Percentiles rank a stretch among this genome's conserved stretches.
Conservation (phyloP, 2,797 vertebrate species). For the Choloepus didactylus region DNA sequence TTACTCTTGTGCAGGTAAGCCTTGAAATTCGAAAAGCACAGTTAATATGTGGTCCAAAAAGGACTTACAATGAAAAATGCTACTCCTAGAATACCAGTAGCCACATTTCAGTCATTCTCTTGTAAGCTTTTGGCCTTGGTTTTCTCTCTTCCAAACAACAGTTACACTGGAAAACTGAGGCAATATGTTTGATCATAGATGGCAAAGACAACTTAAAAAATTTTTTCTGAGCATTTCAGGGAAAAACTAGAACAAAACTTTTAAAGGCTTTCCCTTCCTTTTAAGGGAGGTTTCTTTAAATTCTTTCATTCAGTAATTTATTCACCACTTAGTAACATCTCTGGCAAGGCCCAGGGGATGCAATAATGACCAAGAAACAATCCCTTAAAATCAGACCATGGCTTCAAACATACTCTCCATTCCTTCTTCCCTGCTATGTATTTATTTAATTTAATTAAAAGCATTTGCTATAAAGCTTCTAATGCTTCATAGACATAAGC, state of each 20-base stretch:
- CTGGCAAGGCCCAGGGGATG: background rate
- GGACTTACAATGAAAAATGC: background rate
- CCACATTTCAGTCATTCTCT: background rate
- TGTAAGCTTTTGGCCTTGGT: background rate
- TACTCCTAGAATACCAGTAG: background rate
- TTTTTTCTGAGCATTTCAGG: background rate
- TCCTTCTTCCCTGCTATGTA: background rate
- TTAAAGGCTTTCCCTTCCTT: background rate
- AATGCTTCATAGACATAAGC: background rate
- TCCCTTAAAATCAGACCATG: background rate
- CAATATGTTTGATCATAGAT: background rate
- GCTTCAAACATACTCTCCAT: background rate
- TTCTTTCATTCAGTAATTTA: background rate
- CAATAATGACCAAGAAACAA: background rate
- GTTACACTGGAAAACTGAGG: background rate
- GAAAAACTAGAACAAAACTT: background rate
- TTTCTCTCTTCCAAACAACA: background rate
- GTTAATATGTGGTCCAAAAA: background rate
- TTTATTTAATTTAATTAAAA: constrained; percentile 58
- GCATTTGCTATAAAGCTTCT: background rate
- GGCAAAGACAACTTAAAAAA: background rate
- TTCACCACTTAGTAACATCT: background rate
- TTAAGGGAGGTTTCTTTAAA: background rate
- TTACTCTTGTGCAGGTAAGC: background rate
- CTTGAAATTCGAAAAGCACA: background rate